Percentiles rank a stretch among this genome's conserved stretches.
Conservation (phyloP, 2,113 vertebrate genomes). For the Electrona antarctica region DNA sequence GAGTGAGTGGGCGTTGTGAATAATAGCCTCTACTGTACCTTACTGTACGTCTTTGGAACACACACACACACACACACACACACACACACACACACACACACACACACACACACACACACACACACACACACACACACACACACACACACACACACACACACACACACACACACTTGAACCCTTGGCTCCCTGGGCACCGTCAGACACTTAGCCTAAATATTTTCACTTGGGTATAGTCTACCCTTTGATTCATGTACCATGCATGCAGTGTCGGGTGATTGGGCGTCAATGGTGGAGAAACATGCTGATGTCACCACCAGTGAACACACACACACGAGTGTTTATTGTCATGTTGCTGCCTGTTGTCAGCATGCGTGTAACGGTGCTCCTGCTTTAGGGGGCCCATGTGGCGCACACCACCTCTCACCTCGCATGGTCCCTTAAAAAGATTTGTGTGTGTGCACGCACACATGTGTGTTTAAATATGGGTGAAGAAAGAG, state of each 20-base stretch:
- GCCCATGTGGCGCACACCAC: conserved; percentile 9
- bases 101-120: conserved; percentile 8
- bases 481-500: conserved; percentile 22
- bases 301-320: conserved; percentile 24
- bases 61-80: neutral
- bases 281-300: neutral
- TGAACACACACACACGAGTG: conserved; percentile 27
- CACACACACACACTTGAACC: neutral
- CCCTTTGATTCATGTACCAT: conserved; percentile 3
- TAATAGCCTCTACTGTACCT: too few species aligned
- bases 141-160: conserved; percentile 4
- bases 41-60: too few species aligned
- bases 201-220: too few species aligned
- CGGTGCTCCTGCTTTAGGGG: conserved; percentile 31
- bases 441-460: neutral
- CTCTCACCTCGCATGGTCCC: neutral
- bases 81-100: neutral
- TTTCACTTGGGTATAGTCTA: too few species aligned
- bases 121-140: conserved; percentile 1
- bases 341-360: conserved; percentile 18
- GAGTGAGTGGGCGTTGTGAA: neutral
- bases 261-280: neutral
- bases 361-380: conserved; percentile 52
- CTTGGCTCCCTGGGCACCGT: neutral
- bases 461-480: neutral